Percentiles rank a stretch among this genome's conserved stretches.
Conservation (phyloP, 2,888 invertebrate genomes). For the Neoscelio sp. region DNA sequence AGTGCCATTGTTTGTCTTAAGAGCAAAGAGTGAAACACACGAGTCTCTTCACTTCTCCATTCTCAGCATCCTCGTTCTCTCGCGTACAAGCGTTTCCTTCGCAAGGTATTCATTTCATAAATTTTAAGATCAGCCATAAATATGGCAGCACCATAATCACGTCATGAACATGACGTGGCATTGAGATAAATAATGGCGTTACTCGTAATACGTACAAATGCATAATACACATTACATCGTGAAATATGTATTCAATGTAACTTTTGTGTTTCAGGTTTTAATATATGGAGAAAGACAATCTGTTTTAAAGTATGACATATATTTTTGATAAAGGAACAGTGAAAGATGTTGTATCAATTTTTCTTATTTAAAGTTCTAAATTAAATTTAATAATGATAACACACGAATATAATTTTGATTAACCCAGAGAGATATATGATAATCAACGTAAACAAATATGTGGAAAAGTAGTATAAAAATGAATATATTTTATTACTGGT, state of each 20-base stretch:
- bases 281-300: background rate
- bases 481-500: no score
- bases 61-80: conserved; percentile 10
- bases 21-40: conserved; percentile 44
- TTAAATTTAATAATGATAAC: no score
- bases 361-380: no score
- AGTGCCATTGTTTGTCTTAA: conserved; percentile 47
- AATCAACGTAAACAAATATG: no score
- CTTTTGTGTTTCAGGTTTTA: conserved; percentile 21
- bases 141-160: conserved; percentile 53
- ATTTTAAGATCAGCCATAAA: conserved; percentile 58
- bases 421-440: no score
- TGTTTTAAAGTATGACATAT: no score
- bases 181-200: conserved; percentile 53
- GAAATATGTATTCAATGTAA: conserved; percentile 43
- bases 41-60: conserved; percentile 19
- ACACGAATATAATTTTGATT: no score
- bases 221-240: conserved; percentile 4
- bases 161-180: conserved; percentile 46
- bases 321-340: no score
- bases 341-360: no score
- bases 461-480: no score
- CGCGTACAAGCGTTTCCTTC: conserved; percentile 30
- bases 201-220: conserved; percentile 33
- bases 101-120: conserved; percentile 54